Percentiles rank a stretch among this genome's conserved stretches.
Conservation (phyloP, 2,797 vertebrate genomes). For the Ctenochaetus hawaiiensis region DNA sequence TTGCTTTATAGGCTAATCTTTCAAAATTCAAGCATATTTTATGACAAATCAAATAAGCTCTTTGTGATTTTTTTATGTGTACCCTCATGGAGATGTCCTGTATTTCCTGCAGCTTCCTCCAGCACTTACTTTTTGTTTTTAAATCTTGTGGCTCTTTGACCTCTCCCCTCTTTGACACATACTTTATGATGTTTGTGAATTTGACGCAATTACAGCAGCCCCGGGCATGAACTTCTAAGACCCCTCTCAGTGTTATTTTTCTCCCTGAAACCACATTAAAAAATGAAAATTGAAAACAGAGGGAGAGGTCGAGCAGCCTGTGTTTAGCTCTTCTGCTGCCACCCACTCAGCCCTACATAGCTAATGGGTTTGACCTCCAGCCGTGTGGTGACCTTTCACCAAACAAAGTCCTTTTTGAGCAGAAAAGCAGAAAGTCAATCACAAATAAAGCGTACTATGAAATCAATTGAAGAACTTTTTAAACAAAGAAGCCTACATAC, state of each 20-base stretch:
- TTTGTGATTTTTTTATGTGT: neutral
- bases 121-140: neutral
- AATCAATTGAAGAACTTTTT: conserved; percentile 6
- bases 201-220: conserved; percentile 9
- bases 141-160: conserved; percentile 1
- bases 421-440: conserved; percentile 5
- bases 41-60: neutral
- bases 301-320: neutral
- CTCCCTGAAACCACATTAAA: conserved; percentile 24
- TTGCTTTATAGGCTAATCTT: neutral
- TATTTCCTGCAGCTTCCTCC: neutral
- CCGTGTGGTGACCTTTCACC: conserved; percentile 39
- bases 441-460: neutral
- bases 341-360: conserved; percentile 38
- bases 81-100: neutral
- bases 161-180: conserved; percentile 1
- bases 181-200: conserved; percentile 13
- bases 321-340: conserved; percentile 23
- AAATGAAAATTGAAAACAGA: conserved; percentile 21
- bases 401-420: conserved; percentile 28
- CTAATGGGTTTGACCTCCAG: conserved; percentile 41
- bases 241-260: conserved; percentile 7
- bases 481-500: neutral
- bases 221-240: neutral
- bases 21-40: conserved; percentile 2